These are phyloP conservation scores for Orthonyx spaldingii DNA, from an alignment of 2,113 vertebrate species.

Conservation along the genomic window DNA sequence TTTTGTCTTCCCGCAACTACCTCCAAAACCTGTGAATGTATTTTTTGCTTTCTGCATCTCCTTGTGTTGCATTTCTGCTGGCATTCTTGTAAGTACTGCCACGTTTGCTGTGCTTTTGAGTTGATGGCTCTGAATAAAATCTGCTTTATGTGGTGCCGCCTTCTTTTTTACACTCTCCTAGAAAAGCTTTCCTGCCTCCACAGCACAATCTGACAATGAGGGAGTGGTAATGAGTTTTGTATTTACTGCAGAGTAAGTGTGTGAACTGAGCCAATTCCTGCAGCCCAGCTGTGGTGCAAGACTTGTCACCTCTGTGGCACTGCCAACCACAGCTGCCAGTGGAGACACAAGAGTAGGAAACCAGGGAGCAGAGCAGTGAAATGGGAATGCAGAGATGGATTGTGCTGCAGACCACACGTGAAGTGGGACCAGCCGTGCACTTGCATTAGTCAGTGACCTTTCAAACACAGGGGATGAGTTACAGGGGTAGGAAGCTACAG, in stretches of 20 bases:
- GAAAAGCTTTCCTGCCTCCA: not conserved
- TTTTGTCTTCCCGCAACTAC: slow-evolving; percentile 83
- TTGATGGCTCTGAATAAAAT: not conserved
- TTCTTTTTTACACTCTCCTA: not conserved
- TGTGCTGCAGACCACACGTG: not conserved
- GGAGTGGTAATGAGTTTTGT: not conserved
- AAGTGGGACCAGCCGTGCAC: not conserved
- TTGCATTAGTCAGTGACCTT: not conserved
- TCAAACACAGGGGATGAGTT: not conserved
- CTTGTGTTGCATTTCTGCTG: slow-evolving; percentile 78
- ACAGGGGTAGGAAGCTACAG: not conserved
- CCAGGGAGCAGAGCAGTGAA: not conserved
- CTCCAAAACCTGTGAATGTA: slow-evolving; percentile 82
- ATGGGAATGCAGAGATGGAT: not conserved
- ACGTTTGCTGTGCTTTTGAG: rapidly evolving
- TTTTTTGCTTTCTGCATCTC: slow-evolving; percentile 84
- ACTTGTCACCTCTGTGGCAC: not conserved
- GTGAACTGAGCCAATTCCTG: not conserved
- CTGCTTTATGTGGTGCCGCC: not conserved
- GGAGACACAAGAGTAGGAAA: not conserved
- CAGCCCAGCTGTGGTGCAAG: not conserved
- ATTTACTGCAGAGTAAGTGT: not conserved
- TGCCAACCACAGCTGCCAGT: not conserved
- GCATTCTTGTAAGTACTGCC: slow-evolving; percentile 80
- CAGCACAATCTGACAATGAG: not conserved